These are phyloP conservation scores for Oikopleura albicans DNA, from an alignment of 23 tunicate species.

Conservation along the genomic window DNA sequence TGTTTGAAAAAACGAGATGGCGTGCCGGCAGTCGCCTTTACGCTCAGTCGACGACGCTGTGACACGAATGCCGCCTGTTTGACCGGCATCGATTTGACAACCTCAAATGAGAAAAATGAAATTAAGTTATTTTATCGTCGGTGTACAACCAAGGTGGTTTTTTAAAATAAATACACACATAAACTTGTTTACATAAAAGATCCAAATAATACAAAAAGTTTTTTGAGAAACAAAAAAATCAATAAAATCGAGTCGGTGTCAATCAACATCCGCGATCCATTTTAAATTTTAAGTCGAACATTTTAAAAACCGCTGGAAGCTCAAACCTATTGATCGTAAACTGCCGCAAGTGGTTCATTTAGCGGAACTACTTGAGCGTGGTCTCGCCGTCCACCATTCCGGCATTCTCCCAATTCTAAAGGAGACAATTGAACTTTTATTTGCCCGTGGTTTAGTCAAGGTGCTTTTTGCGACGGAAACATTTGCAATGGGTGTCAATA, in stretches of 20 bases:
- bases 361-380: slow-evolving; percentile 31
- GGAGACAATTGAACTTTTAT: slow-evolving; percentile 83
- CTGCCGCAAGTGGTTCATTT: slow-evolving; percentile 74
- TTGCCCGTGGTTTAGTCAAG: slow-evolving; percentile 85
- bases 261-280: no score
- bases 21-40: slow-evolving; percentile 82
- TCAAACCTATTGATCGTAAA: slow-evolving; percentile 46
- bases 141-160: no score
- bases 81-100: slow-evolving; percentile 52
- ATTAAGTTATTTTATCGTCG: slow-evolving; percentile 55
- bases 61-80: slow-evolving; percentile 62
- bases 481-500: slow-evolving; percentile 98
- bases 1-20: slow-evolving; percentile 43
- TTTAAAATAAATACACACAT: no score
- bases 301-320: no score
- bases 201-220: no score
- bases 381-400: slow-evolving; percentile 82
- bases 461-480: slow-evolving; percentile 92
- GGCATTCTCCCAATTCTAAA: slow-evolving; percentile 80
- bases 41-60: slow-evolving; percentile 60
- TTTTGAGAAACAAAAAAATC: no score
- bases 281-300: no score
- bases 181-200: no score
- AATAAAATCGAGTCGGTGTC: no score
- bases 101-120: slow-evolving; percentile 64